Percentiles rank a stretch among this genome's conserved stretches.
phyloP scores from a whole-genome alignment of 2,797 vertebrate genomes.

The Tachyglossus aculeatus region DNA sequence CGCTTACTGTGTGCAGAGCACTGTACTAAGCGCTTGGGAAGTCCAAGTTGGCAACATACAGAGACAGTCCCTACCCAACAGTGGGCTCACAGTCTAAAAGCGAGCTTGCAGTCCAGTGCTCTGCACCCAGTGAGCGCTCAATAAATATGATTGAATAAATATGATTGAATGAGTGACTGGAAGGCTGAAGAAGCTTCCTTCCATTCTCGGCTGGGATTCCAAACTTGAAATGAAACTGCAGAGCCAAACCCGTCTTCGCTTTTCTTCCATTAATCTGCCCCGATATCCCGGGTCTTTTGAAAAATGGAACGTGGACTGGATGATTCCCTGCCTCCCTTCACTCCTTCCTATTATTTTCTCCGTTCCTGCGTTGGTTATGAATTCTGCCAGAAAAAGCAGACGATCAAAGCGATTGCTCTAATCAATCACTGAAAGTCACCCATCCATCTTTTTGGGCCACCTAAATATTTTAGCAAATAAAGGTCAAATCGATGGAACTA shows the following conservation, averaged over 20 bases:
- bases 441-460: not conserved
- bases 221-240: constrained; percentile 71
- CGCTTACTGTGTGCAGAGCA: no score
- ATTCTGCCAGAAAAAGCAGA: accelerated
- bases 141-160: no score
- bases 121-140: no score
- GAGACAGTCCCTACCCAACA: no score
- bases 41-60: no score
- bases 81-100: no score
- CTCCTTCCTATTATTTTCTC: accelerated
- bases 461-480: not conserved
- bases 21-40: no score
- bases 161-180: no score
- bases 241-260: constrained; percentile 65
- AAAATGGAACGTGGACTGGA: accelerated
- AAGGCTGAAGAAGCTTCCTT: constrained; percentile 66
- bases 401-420: accelerated
- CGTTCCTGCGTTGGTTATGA: not conserved
- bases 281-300: constrained; percentile 64
- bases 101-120: no score
- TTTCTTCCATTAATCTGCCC: constrained; percentile 65
- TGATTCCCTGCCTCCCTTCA: not conserved
- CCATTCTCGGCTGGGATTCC: constrained; percentile 64
- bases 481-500: not conserved
- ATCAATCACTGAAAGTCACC: accelerated